Conservation (phyloP, 2,888 invertebrate genomes). For the Aelia acuminata region DNA sequence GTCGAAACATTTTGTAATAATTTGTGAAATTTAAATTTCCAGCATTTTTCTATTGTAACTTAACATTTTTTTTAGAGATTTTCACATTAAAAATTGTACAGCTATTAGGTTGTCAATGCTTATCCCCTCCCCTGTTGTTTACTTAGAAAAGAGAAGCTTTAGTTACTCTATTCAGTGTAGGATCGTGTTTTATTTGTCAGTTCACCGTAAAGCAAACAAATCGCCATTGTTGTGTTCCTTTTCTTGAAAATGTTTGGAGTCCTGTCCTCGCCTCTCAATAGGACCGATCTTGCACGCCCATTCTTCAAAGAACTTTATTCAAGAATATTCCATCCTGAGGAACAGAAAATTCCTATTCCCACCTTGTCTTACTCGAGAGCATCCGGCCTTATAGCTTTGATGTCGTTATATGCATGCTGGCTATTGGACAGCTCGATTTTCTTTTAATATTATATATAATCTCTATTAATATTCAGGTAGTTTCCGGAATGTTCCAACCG, state of each 20-base stretch:
- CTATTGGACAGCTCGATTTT: no score
- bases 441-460: no score
- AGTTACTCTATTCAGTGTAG: neutral
- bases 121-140: neutral
- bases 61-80: no score
- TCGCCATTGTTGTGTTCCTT: neutral
- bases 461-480: no score
- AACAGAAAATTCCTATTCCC: neutral
- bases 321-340: neutral
- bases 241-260: neutral
- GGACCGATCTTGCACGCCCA: neutral
- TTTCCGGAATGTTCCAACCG: no score
- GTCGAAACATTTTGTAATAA: no score
- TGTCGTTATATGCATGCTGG: no score
- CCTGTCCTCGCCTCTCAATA: neutral
- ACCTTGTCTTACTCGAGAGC: neutral
- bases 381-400: neutral
- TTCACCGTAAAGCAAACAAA: neutral
- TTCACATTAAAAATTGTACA: neutral
- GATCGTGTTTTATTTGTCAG: neutral
- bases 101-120: neutral
- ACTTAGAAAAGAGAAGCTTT: neutral
- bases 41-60: no score
- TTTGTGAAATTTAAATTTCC: no score
- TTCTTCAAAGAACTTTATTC: conserved; percentile 14